Percentiles rank a stretch among this genome's conserved stretches.
These are phyloP conservation scores for Megaceryle torquata DNA, from an alignment of 2,113 vertebrate genomes.

Conservation along the genomic window DNA sequence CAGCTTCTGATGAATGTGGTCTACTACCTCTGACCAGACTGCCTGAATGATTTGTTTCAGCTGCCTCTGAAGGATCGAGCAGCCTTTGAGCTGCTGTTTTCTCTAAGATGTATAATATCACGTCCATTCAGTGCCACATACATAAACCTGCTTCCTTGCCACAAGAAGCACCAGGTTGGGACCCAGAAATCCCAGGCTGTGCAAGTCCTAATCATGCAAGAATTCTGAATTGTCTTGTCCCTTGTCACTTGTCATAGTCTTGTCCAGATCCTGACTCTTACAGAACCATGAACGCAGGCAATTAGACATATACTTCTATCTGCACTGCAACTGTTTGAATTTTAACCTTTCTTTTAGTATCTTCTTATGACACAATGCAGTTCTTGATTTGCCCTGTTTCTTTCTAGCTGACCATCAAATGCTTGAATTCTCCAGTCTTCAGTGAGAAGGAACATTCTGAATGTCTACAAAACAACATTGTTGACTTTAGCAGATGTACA, in stretches of 20 bases:
- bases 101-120: neutral
- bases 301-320: neutral
- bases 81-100: neutral
- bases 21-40: neutral
- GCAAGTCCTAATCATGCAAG: neutral
- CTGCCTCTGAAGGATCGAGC: neutral
- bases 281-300: neutral
- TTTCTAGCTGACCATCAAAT: neutral
- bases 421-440: neutral
- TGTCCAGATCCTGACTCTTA: neutral
- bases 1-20: fast-evolving
- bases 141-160: neutral
- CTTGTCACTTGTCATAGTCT: too few species aligned
- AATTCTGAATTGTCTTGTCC: neutral
- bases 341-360: neutral
- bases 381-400: neutral
- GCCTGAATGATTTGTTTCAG: neutral
- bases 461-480: neutral
- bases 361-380: neutral
- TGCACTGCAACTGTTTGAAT: neutral
- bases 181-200: neutral
- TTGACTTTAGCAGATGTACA: constrained; percentile 35
- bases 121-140: neutral
- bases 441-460: neutral
- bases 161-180: neutral